These are phyloP conservation scores for Acanthosepion pharaonis DNA, from an alignment of 2,888 invertebrate species.

Conservation along the genomic window DNA sequence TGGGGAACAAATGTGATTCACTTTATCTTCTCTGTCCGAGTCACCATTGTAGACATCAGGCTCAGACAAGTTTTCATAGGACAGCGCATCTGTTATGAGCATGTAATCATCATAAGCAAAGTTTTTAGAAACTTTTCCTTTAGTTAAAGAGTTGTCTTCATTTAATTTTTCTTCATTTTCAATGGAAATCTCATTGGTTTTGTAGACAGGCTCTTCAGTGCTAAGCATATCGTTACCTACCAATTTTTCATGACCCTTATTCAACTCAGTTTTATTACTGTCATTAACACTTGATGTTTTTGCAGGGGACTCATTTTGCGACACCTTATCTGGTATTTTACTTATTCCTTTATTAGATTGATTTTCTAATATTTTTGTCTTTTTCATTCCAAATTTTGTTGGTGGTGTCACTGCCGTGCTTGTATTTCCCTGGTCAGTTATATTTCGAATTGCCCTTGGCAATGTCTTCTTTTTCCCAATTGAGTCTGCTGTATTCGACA, in stretches of 20 bases:
- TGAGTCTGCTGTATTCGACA: not conserved
- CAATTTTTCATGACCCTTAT: not conserved
- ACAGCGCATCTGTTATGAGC: slow-evolving; percentile 25
- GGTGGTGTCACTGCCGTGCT: not conserved
- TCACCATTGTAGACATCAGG: not conserved
- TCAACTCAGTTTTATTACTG: not conserved
- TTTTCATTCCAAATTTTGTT: slow-evolving; percentile 33
- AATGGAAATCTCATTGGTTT: not conserved
- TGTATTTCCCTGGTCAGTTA: not conserved
- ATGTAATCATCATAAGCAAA: slow-evolving; percentile 45
- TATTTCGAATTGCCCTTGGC: not conserved
- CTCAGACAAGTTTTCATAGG: slow-evolving; percentile 39
- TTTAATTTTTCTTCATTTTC: slow-evolving; percentile 43
- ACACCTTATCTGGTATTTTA: not conserved
- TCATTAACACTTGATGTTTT: not conserved
- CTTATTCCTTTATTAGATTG: not conserved
- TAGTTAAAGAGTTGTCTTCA: not conserved
- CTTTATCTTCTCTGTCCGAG: not conserved
- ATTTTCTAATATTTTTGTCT: not conserved
- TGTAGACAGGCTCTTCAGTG: not conserved
- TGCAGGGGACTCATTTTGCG: not conserved
- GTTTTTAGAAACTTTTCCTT: slow-evolving; percentile 36
- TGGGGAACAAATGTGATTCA: not conserved
- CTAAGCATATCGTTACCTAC: not conserved
- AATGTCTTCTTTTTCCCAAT: not conserved